These are phyloP conservation scores for Heteromyza rotundicornis DNA, from an alignment of 2,888 invertebrate genomes.

Conservation along the genomic window DNA sequence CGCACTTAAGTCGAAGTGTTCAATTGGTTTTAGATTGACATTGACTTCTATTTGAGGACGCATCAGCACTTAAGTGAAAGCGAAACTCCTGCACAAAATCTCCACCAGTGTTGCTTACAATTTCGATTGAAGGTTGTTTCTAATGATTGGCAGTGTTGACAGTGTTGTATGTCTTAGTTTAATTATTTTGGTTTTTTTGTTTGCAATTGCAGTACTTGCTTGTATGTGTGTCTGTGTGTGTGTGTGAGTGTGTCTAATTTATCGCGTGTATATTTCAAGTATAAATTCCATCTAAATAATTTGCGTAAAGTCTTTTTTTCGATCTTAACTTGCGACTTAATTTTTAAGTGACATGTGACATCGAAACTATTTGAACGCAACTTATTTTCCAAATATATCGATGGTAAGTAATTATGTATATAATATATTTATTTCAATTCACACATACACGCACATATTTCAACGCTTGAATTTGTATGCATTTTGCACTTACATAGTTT, in stretches of 20 bases:
- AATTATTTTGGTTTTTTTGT: background rate
- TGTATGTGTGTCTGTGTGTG: background rate
- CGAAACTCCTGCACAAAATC: background rate
- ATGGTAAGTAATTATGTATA: background rate
- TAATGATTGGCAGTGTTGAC: background rate
- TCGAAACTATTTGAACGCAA: background rate
- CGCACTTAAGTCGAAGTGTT: too few species aligned
- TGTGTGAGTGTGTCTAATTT: background rate
- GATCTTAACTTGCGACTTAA: background rate
- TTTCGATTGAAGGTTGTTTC: background rate
- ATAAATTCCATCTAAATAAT: constrained; percentile 1
- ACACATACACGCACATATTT: background rate
- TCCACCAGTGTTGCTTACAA: background rate
- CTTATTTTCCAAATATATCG: background rate
- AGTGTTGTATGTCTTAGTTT: background rate
- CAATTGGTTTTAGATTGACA: background rate
- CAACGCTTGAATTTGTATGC: background rate
- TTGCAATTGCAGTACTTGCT: background rate
- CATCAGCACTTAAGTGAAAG: background rate
- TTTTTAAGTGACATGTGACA: background rate
- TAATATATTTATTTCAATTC: background rate
- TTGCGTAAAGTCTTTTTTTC: background rate
- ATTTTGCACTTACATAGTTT: background rate
- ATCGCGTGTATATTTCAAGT: background rate
- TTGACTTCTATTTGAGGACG: too few species aligned